These are phyloP conservation scores for Pterophyllum scalare DNA, from an alignment of 2,113 vertebrate species.

Conservation along the genomic window DNA sequence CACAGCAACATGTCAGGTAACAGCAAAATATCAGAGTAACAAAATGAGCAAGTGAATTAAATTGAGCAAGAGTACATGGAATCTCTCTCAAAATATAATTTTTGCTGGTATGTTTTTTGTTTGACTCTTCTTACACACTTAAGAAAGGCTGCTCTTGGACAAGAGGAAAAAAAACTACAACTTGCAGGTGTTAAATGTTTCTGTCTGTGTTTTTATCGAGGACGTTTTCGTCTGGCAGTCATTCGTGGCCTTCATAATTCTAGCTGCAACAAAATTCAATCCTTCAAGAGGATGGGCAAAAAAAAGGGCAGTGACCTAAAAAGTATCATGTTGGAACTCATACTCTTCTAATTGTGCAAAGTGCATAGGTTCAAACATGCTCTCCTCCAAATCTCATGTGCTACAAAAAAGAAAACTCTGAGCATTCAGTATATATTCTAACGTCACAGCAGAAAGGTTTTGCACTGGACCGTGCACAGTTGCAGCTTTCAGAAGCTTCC, in stretches of 20 bases:
- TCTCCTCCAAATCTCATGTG: not conserved
- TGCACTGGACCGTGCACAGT: not conserved
- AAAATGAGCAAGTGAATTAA: not conserved
- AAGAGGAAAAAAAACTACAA: conserved; percentile 9
- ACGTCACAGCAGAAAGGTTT: not conserved
- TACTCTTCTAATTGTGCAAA: not conserved
- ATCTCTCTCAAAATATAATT: not conserved
- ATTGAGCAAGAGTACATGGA: not conserved
- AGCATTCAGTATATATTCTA: not conserved
- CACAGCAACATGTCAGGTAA: not conserved
- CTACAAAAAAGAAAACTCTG: not conserved
- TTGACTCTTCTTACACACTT: not conserved
- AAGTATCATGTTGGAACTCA: not conserved
- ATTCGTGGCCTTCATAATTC: conserved; percentile 65
- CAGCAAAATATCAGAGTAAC: not conserved
- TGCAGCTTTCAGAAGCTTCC: not conserved
- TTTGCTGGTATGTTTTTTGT: not conserved
- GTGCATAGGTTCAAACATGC: not conserved
- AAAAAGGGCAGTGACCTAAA: conserved; percentile 13
- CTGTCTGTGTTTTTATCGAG: conserved; percentile 70
- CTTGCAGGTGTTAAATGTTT: conserved; percentile 78
- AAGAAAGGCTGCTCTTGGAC: conserved; percentile 29
- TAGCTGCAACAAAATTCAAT: conserved; percentile 45
- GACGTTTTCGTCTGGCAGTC: conserved; percentile 68
- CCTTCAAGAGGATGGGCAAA: conserved; percentile 38